Conservation (phyloP, 2,888 invertebrate species). For the Pheosia tremula region DNA sequence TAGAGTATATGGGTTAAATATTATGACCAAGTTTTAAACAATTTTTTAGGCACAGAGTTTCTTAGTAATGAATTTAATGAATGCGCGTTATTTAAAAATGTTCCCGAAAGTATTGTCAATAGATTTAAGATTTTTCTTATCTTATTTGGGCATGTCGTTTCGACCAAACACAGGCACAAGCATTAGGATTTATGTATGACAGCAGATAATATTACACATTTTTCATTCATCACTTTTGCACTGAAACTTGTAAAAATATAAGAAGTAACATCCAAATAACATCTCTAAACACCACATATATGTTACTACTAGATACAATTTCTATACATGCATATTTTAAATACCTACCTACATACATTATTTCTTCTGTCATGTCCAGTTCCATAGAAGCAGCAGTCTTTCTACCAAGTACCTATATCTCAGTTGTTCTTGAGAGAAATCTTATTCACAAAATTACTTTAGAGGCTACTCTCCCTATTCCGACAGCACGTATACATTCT, state of each 20-base stretch:
- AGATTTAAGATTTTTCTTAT: background rate
- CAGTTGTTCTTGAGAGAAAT: background rate
- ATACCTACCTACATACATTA: too few relatives aligned
- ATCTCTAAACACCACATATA: too few relatives aligned
- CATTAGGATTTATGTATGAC: too few relatives aligned
- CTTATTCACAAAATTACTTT: background rate
- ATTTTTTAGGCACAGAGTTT: constrained; percentile 44
- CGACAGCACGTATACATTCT: constrained; percentile 30
- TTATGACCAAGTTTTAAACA: constrained; percentile 27
- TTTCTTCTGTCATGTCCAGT: too few relatives aligned
- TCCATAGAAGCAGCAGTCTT: background rate
- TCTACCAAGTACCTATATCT: background rate
- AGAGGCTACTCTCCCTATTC: constrained; percentile 23
- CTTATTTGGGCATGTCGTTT: background rate
- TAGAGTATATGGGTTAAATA: constrained; percentile 20
- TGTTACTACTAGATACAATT: too few relatives aligned
- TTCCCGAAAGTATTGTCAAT: constrained; percentile 4
- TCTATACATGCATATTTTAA: too few relatives aligned
- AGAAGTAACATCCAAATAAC: too few relatives aligned
- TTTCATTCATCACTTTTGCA: too few relatives aligned
- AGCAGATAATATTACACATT: too few relatives aligned
- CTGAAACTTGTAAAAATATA: too few relatives aligned
- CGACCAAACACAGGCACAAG: too few relatives aligned
- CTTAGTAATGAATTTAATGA: constrained; percentile 29
- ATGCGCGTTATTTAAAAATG: constrained; percentile 33